Evolutionary conservation across 2,888 invertebrate genomes (phyloP), one percentile per base, ranked within the genome.

Genomic region (Hermaeophaga mercurialis): DNA sequence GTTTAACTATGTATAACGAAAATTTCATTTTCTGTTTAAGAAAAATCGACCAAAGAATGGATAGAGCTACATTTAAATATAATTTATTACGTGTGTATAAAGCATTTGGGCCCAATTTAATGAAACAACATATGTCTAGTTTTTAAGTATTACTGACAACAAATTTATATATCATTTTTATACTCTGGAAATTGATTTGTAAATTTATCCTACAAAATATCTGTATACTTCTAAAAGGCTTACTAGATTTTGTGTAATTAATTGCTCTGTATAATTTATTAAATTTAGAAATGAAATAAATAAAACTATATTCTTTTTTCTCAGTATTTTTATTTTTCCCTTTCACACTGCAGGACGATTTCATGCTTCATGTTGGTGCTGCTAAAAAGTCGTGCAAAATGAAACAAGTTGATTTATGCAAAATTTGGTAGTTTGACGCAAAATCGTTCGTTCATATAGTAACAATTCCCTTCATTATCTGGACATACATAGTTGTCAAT

Each of bases 21-120:
- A 22, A 22, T n/a, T n/a, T n/a, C n/a, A n/a, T n/a, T n/a, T n/a
- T n/a, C n/a, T n/a, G n/a, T n/a, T n/a, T n/a, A n/a, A n/a, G n/a
- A n/a, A n/a, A n/a, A n/a, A n/a, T n/a, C n/a, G n/a, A n/a, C n/a
- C n/a, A 19, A 39, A 15, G 17, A 19, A 39, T 39, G 19, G 39
- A 39, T 39, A 12, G 19, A n/a, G 39, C 39, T 39, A 12, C 39
- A 19, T 39, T 39, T 39, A 11, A 18, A 38, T 18, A 15, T 38
- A 15, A 11, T 34, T 34, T 34, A 9, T n/a, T 11, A 3, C 14
- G 9, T 18, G 9, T 8, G 17, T 18, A 38, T 9, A 15, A 38
- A 34, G 7, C n/a, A 17, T 39, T 19, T 22, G 39, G 39, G 39
- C 19, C 39, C 39, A 39, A 39, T 22, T 39, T 15, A 8, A 15